Evolutionary conservation across 2,888 invertebrate species (phyloP).

Genomic region (Ornithoptera priamus): DNA sequence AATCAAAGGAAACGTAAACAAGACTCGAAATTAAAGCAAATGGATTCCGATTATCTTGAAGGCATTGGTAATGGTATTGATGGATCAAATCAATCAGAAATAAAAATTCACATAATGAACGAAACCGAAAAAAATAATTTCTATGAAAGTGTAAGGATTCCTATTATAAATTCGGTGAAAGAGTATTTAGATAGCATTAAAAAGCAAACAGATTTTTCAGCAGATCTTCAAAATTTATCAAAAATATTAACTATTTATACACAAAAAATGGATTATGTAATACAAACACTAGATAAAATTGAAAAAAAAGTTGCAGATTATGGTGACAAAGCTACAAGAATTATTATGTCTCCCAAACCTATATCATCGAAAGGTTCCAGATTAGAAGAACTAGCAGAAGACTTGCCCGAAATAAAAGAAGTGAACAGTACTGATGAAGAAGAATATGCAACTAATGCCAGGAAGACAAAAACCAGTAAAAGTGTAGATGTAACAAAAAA

Average conservation of each 20-base stretch:
- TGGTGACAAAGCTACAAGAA: conserved; percentile 31
- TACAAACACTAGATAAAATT: conserved; percentile 53
- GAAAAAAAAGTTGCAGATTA: conserved; percentile 51
- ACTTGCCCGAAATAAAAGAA: conserved; percentile 47
- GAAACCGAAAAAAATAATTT: conserved; percentile 59
- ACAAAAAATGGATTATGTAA: conserved; percentile 54
- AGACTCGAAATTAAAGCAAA: conserved; percentile 42
- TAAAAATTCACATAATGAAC: conserved; percentile 71
- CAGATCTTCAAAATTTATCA: conserved; percentile 43
- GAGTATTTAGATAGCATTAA: conserved; percentile 54
- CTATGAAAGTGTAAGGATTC: conserved; percentile 57
- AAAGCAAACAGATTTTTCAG: conserved; percentile 39
- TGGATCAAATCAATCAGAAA: conserved; percentile 47
- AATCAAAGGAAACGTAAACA: conserved; percentile 40
- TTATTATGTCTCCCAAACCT: conserved; percentile 32
- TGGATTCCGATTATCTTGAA: conserved; percentile 62
- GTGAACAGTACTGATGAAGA: conserved; percentile 54
- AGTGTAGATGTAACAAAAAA: conserved; percentile 35
- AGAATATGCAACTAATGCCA: conserved; percentile 39
- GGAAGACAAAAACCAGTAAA: conserved; percentile 39
- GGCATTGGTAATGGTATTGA: conserved; percentile 59
- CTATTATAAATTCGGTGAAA: conserved; percentile 58
- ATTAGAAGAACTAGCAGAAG: conserved; percentile 57
- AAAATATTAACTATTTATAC: conserved; percentile 43
- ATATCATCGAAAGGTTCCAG: conserved; percentile 46